Conservation (phyloP, 2,888 invertebrate genomes). For the Nemotelus pantherinus region DNA sequence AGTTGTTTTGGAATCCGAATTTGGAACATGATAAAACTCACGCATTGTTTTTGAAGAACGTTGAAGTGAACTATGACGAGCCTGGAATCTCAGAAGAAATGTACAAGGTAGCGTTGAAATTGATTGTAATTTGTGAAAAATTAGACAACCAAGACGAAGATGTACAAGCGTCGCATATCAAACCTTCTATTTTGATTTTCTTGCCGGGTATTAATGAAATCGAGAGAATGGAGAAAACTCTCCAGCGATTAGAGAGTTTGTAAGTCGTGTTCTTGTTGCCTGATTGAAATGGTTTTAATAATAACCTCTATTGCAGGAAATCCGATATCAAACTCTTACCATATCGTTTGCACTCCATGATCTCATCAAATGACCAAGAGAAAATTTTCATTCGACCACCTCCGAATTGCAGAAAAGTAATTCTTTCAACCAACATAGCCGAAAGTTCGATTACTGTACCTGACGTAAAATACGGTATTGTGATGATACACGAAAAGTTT, state of each 20-base stretch:
- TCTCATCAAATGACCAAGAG: slow-evolving; percentile 81
- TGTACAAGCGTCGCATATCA: slow-evolving; percentile 56
- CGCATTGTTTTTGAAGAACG: slow-evolving; percentile 60
- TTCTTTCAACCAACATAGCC: slow-evolving; percentile 90
- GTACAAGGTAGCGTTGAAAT: slow-evolving; percentile 70
- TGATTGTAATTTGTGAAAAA: slow-evolving; percentile 70
- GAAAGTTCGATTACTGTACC: slow-evolving; percentile 93
- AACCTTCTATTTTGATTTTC: slow-evolving; percentile 84
- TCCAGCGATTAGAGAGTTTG: slow-evolving; percentile 55
- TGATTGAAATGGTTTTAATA: background rate
- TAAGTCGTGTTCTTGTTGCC: slow-evolving; percentile 20
- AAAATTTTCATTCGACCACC: slow-evolving; percentile 66
- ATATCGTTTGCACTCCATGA: slow-evolving; percentile 74
- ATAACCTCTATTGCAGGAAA: slow-evolving; percentile 34
- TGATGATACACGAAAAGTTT: background rate
- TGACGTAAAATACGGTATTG: slow-evolving; percentile 76
- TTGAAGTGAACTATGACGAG: slow-evolving; percentile 65
- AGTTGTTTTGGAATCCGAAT: slow-evolving; percentile 60
- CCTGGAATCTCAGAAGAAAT: slow-evolving; percentile 71
- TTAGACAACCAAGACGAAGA: slow-evolving; percentile 62
- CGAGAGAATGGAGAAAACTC: slow-evolving; percentile 71
- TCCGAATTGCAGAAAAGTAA: slow-evolving; percentile 75
- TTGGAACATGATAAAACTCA: slow-evolving; percentile 48
- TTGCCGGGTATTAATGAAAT: slow-evolving; percentile 90
- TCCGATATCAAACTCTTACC: slow-evolving; percentile 54